These are phyloP conservation scores for Protophormia terraenovae DNA, from an alignment of 2,888 invertebrate species.

Conservation along the genomic window DNA sequence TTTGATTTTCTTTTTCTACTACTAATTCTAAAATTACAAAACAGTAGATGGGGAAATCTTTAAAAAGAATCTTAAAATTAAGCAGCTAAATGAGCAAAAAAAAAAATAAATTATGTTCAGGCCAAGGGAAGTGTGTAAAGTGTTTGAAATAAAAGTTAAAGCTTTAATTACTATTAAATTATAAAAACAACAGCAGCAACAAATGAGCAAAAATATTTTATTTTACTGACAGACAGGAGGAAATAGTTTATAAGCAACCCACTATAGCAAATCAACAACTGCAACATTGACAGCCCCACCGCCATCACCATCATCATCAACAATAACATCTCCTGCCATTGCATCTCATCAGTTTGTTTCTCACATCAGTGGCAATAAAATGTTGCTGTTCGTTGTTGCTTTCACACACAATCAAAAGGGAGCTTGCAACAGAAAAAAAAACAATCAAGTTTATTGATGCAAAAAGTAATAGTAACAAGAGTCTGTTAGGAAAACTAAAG, in stretches of 20 bases:
- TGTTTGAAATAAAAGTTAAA: slow-evolving; percentile 32
- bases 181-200: slow-evolving; percentile 27
- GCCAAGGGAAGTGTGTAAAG: not conserved
- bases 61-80: slow-evolving; percentile 34
- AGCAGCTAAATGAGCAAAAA: not conserved
- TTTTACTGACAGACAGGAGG: slow-evolving; percentile 29
- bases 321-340: slow-evolving; percentile 5
- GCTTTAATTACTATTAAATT: slow-evolving; percentile 66
- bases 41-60: slow-evolving; percentile 31
- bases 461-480: slow-evolving; percentile 23
- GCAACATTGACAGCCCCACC: not conserved
- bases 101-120: slow-evolving; percentile 32
- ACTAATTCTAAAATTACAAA: slow-evolving; percentile 15
- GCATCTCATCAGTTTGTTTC: slow-evolving; percentile 39
- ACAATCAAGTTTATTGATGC: slow-evolving; percentile 31
- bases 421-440: not conserved
- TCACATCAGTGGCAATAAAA: slow-evolving; percentile 53
- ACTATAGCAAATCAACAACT: slow-evolving; percentile 54
- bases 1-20: not conserved
- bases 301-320: not conserved
- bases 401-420: slow-evolving; percentile 45
- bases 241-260: slow-evolving; percentile 57
- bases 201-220: slow-evolving; percentile 31
- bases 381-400: slow-evolving; percentile 31
- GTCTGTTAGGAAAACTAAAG: not conserved